A percentile compares a stretch with the other conserved stretches of the same genome.
Conservation (phyloP, 2,113 vertebrate genomes). For the Alligator sinensis region DNA sequence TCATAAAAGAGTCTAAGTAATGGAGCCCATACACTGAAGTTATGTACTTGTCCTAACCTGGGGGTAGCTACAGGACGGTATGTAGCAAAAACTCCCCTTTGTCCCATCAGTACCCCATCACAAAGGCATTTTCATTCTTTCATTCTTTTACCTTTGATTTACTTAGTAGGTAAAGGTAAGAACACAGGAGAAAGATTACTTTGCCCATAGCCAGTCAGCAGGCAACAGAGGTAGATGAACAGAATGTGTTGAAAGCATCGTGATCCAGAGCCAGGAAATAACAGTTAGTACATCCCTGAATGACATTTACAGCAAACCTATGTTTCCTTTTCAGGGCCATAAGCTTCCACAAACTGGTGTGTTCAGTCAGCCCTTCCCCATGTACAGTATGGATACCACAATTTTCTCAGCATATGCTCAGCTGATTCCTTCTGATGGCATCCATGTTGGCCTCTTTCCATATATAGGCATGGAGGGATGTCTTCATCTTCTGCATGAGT, state of each 20-base stretch:
- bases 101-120: background rate
- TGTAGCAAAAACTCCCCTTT: fast-evolving
- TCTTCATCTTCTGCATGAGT: constrained; percentile 80
- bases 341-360: constrained; percentile 65
- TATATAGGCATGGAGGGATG: constrained; percentile 75
- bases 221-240: constrained; percentile 67
- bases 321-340: constrained; percentile 75
- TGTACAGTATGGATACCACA: constrained; percentile 72
- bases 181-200: constrained; percentile 57
- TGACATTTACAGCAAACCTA: constrained; percentile 73
- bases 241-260: constrained; percentile 67
- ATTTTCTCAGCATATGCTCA: constrained; percentile 80
- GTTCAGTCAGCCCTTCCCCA: constrained; percentile 65
- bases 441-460: constrained; percentile 77
- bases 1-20: constrained; percentile 1
- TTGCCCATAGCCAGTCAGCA: constrained; percentile 67
- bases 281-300: constrained; percentile 69
- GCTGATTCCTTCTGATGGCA: constrained; percentile 75
- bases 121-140: background rate
- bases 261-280: constrained; percentile 75
- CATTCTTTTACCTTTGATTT: constrained; percentile 53
- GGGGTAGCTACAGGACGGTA: background rate
- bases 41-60: background rate
- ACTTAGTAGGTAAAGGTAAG: constrained; percentile 39
- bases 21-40: background rate